A percentile compares a stretch with the other conserved stretches of the same genome.
phyloP scores from a whole-genome alignment of 2,888 invertebrate genomes.

The Andrena hattorfiana region DNA sequence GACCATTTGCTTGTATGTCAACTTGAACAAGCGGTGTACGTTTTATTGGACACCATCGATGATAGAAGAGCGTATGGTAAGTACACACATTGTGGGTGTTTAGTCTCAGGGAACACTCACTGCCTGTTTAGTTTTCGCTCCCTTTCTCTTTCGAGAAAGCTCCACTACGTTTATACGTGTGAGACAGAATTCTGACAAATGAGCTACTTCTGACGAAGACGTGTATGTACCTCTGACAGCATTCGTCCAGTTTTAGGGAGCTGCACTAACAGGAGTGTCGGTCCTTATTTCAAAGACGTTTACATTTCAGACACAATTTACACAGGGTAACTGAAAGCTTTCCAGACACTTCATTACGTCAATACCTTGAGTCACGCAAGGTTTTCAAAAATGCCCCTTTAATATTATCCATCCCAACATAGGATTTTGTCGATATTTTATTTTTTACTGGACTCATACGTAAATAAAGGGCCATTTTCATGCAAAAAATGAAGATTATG shows the following conservation, averaged over 20 bases:
- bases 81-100: slow-evolving; percentile 12
- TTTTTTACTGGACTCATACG: too few species aligned
- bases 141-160: neutral
- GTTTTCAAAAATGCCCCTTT: too few species aligned
- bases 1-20: neutral
- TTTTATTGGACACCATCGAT: slow-evolving; percentile 2
- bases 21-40: neutral
- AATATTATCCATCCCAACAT: too few species aligned
- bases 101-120: neutral
- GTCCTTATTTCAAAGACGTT: slow-evolving; percentile 11
- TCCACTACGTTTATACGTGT: neutral
- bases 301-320: neutral
- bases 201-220: neutral
- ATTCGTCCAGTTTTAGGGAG: neutral
- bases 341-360: too few species aligned
- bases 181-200: slow-evolving; percentile 1
- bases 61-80: slow-evolving; percentile 18
- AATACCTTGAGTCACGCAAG: too few species aligned
- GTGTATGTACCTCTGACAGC: neutral
- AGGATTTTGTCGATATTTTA: too few species aligned
- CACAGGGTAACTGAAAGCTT: too few species aligned
- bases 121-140: neutral
- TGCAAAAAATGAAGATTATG: too few species aligned
- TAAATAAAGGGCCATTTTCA: too few species aligned
- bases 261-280: neutral